Conservation (phyloP, 2,113 vertebrate species). For the Heterotis niloticus region DNA sequence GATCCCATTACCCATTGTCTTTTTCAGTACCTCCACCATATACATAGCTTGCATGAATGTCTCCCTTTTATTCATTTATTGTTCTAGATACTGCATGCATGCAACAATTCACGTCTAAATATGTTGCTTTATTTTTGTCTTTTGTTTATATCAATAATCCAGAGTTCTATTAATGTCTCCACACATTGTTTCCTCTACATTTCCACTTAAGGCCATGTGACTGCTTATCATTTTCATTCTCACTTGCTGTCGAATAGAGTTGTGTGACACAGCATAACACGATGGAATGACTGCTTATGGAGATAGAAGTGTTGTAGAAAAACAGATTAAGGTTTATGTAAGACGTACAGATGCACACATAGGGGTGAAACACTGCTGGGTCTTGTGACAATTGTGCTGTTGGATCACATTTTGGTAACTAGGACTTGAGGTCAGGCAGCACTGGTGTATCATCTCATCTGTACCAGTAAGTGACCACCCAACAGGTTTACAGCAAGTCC, state of each 20-base stretch:
- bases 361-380: too few species aligned
- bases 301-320: background rate
- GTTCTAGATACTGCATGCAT: background rate
- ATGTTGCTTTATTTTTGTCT: background rate
- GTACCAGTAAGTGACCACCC: background rate
- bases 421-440: background rate
- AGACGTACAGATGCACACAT: too few species aligned
- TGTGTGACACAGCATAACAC: background rate
- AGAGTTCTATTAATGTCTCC: background rate
- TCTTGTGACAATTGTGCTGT: background rate
- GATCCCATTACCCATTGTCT: too few species aligned
- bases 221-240: too few species aligned
- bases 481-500: too few species aligned
- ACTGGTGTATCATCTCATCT: background rate
- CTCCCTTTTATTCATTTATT: too few species aligned
- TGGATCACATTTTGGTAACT: background rate
- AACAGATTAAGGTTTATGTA: background rate
- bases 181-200: background rate
- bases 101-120: background rate
- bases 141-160: background rate
- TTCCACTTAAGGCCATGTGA: too few species aligned
- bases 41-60: background rate
- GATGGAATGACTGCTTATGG: background rate
- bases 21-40: too few species aligned
- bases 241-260: too few species aligned